Evolutionary conservation across 2,888 invertebrate genomes (phyloP).

Genomic region (Amphipoea lucens): DNA sequence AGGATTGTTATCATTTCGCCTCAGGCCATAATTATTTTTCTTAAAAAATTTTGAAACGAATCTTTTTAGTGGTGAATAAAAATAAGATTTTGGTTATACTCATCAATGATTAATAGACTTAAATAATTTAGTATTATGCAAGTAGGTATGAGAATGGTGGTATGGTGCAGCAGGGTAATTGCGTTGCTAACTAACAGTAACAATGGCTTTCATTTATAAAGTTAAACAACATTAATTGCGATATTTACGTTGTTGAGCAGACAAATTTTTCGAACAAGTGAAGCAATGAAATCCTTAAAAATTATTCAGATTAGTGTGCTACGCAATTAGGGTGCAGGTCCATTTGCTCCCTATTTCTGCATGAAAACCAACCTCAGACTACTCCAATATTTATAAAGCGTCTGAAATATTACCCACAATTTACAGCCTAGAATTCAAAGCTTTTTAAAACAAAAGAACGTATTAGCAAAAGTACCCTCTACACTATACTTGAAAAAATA

Average conservation of each 20-base stretch:
- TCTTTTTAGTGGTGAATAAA: neutral
- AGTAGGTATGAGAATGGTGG: too few relatives aligned
- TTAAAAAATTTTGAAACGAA: neutral
- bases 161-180: too few relatives aligned
- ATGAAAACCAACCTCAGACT: neutral
- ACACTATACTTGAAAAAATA: neutral
- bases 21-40: slow-evolving; percentile 38
- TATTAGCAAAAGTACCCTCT: neutral
- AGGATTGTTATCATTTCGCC: slow-evolving; percentile 64
- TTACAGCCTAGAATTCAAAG: neutral
- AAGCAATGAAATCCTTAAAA: too few relatives aligned
- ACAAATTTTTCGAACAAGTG: too few relatives aligned
- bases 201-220: too few relatives aligned
- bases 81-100: too few relatives aligned
- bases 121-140: neutral
- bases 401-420: neutral
- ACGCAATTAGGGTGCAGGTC: too few relatives aligned
- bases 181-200: too few relatives aligned
- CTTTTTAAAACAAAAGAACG: neutral
- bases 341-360: neutral
- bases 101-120: neutral
- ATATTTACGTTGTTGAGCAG: too few relatives aligned
- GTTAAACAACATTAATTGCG: too few relatives aligned
- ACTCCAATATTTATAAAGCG: neutral
- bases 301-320: too few relatives aligned